Base-by-base conservation (phyloP, 2,888 invertebrate genomes). In the Chrysopilus asiliformis region DNA sequence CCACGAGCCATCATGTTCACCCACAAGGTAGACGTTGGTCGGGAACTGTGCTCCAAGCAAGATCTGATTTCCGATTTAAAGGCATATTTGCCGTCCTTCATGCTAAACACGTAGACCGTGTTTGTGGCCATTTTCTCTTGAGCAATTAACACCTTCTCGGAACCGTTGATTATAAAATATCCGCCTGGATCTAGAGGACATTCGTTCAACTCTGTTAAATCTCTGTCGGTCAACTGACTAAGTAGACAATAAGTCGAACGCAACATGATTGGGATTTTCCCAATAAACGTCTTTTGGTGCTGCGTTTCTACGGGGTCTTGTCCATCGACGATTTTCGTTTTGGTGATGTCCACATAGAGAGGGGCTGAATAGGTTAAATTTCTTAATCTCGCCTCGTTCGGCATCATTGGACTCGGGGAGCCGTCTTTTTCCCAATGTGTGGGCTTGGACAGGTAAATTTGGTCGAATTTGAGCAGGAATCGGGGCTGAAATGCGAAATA, bases 341-440 rank as follows among this genome's bases (percentile, higher is more conserved):
- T 98, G 1, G 90, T 91, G 41, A 98, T 97, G 60, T 99, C 98
- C 1, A 99, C 97, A 65, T 98, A 99, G 0, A 99, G 68, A 2
- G 98, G 98, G 2, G 98, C 97, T 1, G 97, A 95, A 63, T 98
- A 98, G 0, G 95, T 95, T 26, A 97, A 68, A 67, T 98, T 99
- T 40, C 98, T 73, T 36, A 99, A 71, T 43, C 98, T 76, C 4
- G 98, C 98, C 66, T 98, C 98, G 56, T 98, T 99, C 1, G 98
- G 98, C 94, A 98, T 98, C 95, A 99, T 95, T 40, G 95, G 94
- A 39, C 90, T 87, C 10, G 97, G 95, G 0, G 95, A 91, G 56
- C 98, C 98, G 70, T 98, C 98, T 66, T 98, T 98, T 63, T 99
- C 98, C 98, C 98, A 99, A 71, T 99, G 98, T 6, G 97, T 99